Base-by-base conservation (phyloP, 2,888 invertebrate genomes). In the Drosophila neotestacea region DNA sequence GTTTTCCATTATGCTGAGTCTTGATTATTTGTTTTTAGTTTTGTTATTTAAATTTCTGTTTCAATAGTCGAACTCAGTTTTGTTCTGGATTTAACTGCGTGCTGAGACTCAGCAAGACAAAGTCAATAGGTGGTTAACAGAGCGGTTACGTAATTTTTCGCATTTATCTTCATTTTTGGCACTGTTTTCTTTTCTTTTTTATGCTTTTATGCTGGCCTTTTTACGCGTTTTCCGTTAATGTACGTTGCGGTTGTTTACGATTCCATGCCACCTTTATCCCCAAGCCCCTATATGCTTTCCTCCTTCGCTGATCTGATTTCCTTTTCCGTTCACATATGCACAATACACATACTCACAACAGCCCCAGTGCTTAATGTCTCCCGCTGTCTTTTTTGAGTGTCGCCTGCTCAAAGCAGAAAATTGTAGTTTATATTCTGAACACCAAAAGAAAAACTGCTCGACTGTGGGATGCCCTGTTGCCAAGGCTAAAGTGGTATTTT, bases 141-240 rank as follows among this genome's bases (percentile, higher is more conserved):
- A 44, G 70, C 74, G 79, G 62, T 36, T 67, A 68, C 79, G 67
- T 68, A 73, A 77, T 85, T 82, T 83, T 70, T 66, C 85, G 58
- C 89, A 85, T 85, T 87, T 75, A 87, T 89, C 87, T 85, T 85
- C 82, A 85, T 85, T 87, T 79, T 62, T 68, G 46, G 59, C 66
- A 79, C 68, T 80, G 71, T 79, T 74, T 70, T 75, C 70, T 22
- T 3, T 3, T 22, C 70, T 22, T 3, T 0, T 22, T 22, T 61
- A 69, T 62, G 50, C 36, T 73, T 71, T 73, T 52, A 54, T 61
- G 76, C 47, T 66, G 69, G 42, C 62, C 36, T 56, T 70, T 70
- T 71, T 54, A 70, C 55, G 54, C 62, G 60, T 50, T 73, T 58
- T 41, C 50, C 48, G 48, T 76, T 76, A 72, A 72, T 76, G 80